Evolutionary conservation across 2,888 invertebrate genomes (phyloP), one percentile per base, ranked within the genome.

Genomic region (Dolichopus griseipennis): DNA sequence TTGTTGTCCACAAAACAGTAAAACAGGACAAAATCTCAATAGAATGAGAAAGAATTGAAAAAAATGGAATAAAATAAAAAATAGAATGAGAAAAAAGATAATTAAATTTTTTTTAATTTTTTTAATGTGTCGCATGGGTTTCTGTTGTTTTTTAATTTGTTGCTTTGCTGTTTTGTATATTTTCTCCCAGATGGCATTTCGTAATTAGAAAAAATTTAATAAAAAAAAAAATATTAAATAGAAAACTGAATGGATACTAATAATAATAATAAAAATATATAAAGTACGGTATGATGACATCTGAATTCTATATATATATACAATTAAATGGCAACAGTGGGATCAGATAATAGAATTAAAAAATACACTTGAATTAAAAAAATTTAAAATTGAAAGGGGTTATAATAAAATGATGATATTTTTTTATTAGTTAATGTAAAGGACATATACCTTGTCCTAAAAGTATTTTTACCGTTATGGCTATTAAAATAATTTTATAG

Each of bases 1-100:
- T 52, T 52, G 52, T 52, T 52, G 52, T 52, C 52, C 52, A 52
- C 52, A 52, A 52, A 52, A 52, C 52, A 52, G 52, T 15, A 52
- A 52, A 6, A 52, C 4, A 52, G 18, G 18, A 18, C 15, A 52
- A 52, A 52, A n/a, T n/a, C n/a, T n/a, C n/a, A n/a, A 52, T 52
- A 37, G 27, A 27, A 27, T 4, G 27, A 27, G 27, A 27, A 27
- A 27, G 27, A 27, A n/a, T n/a, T n/a, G 27, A 27, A 27, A 27
- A 27, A 27, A 27, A 27, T 27, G 5, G 5, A 27, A 27, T 4
- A 27, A 27, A 41, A 5, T 41, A 41, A 41, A 41, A 41, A 41
- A 41, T 12, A 41, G 15, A 41, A 41, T 41, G 41, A 15, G 27
- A 27, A 37, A 52, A 52, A 52, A 52, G 52, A 52, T 52, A 52